Evolutionary conservation across 1,140 invertebrate species (phyloP).

Genomic region (Amyelois transitella): DNA sequence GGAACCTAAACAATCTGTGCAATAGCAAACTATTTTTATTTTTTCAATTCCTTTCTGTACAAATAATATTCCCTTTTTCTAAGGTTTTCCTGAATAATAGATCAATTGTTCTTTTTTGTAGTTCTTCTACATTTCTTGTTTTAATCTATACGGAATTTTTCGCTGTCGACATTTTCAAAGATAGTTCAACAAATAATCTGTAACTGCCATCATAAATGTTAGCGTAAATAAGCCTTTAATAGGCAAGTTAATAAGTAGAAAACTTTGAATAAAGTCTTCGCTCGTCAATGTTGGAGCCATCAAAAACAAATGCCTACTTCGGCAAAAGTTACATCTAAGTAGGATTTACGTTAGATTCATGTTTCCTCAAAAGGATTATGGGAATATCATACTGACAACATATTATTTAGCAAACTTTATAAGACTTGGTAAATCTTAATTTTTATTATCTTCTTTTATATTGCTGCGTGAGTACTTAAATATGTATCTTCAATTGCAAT

Average conservation of each 20-base stretch:
- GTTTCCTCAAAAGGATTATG: slow-evolving; percentile 52
- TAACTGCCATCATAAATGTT: slow-evolving; percentile 30
- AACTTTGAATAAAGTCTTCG: slow-evolving; percentile 64
- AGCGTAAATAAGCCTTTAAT: slow-evolving; percentile 52
- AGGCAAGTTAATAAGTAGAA: slow-evolving; percentile 68
- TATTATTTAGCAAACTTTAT: slow-evolving; percentile 32
- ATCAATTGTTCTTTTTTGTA: too few species aligned
- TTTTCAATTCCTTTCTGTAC: too few species aligned
- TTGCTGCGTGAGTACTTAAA: too few species aligned
- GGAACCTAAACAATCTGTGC: too few species aligned
- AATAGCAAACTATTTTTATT: too few species aligned
- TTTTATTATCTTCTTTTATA: too few species aligned
- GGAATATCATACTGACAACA: slow-evolving; percentile 44
- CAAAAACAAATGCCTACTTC: slow-evolving; percentile 65
- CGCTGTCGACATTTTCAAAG: slow-evolving; percentile 4
- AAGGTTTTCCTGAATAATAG: too few species aligned
- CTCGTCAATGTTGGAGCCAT: slow-evolving; percentile 61
- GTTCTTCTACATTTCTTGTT: too few species aligned
- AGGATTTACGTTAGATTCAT: slow-evolving; percentile 64
- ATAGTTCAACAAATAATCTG: slow-evolving; percentile 18
- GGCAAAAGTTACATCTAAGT: slow-evolving; percentile 64
- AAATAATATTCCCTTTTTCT: too few species aligned
- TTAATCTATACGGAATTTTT: too few species aligned
- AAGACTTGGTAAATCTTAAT: too few species aligned
- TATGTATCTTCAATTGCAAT: too few species aligned